Evolutionary conservation across 2,888 invertebrate genomes (phyloP), one percentile per base, ranked within the genome.

Genomic region (Thecocarcelia acutangulata): DNA sequence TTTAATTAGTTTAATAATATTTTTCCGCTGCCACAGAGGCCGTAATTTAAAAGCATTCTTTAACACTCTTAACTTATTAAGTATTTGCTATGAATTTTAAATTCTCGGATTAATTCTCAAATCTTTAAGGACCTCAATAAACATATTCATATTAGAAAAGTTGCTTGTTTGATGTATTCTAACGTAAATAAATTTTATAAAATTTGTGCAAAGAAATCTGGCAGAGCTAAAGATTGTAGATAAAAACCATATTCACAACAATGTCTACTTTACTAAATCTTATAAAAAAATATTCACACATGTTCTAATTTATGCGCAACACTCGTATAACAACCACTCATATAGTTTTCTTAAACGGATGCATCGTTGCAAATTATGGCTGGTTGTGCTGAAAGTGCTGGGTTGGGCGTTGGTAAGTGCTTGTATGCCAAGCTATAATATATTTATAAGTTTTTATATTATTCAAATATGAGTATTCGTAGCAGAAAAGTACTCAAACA

Each of bases 251-350:
- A 59, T 72, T 59, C 40, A 73, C 54, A 74, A 64, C n/a, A 74
- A 66, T 74, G 56, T 66, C 56, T 73, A 64, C 73, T 56, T 58
- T 66, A n/a, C 33, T 74, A 58, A 66, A 74, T 66, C 13, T 33
- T 17, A 21, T 17, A 21, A n/a, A 58, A 58, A 75, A 66, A 75
- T 75, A 17, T 59, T 9, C 56, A 59, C 50, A 66, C 50, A 75
- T 59, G 75, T 48, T 50, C 48, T 58, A 58, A 74, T 64, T 74
- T 74, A 74, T 66, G 42, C 44, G n/a, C 58, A 15, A 66, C 75
- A 66, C 66, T 66, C 56, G 46, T 75, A 19, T 19, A 28, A 50
- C 66, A 75, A 33, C 42, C 50, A 56, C 63, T 46, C 54, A 66
- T 40, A 58, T 42, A 73, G 63, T 52, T 72, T 72, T 52, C 37